Conservation (phyloP, 2,797 vertebrate species). For the Pelodytes ibericus region DNA sequence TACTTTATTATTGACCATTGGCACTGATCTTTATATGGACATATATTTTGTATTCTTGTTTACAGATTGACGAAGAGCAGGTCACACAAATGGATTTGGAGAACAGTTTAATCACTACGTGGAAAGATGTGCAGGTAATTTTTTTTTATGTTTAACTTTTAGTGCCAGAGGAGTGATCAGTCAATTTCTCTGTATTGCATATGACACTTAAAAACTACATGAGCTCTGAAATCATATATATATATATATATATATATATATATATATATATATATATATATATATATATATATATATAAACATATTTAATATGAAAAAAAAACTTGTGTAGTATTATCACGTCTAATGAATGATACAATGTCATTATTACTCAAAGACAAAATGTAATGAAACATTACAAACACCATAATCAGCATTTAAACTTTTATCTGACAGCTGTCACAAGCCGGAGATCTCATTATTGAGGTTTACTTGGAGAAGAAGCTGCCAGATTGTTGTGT, state of each 20-base stretch:
- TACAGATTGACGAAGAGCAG: conserved; percentile 92
- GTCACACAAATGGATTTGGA: conserved; percentile 95
- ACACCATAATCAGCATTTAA: not conserved
- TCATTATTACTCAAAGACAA: not conserved
- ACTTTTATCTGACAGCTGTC: conserved; percentile 77
- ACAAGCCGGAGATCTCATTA: conserved; percentile 95
- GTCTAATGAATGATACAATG: not conserved
- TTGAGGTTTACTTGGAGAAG: conserved; percentile 92
- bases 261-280: too few species aligned
- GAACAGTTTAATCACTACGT: conserved; percentile 93
- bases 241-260: too few species aligned
- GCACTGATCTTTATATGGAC: too few species aligned
- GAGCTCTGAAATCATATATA: too few species aligned
- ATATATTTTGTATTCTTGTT: not conserved
- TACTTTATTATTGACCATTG: too few species aligned
- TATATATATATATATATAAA: too few species aligned
- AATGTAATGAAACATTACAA: too few species aligned
- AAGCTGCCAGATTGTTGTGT: conserved; percentile 91
- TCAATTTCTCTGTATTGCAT: too few species aligned
- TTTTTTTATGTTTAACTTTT: too few species aligned
- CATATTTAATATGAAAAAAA: too few species aligned
- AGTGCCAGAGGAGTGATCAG: too few species aligned
- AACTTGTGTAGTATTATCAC: not conserved
- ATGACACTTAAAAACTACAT: too few species aligned
- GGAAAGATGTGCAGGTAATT: conserved; percentile 97